These are phyloP conservation scores for Hesperia comma DNA, from an alignment of 2,888 invertebrate genomes.

Conservation along the genomic window DNA sequence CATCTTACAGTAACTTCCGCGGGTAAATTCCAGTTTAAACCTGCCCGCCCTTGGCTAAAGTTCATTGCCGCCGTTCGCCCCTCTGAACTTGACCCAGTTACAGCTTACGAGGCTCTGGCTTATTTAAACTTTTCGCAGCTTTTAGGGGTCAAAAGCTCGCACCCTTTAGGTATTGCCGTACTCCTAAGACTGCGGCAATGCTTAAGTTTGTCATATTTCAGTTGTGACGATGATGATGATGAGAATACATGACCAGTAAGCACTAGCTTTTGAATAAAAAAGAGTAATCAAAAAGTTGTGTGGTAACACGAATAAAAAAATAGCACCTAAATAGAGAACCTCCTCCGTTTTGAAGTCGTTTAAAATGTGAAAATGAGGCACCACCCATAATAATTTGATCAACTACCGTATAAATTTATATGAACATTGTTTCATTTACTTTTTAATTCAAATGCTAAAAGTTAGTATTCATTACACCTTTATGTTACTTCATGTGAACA, in stretches of 20 bases:
- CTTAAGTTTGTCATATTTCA: neutral
- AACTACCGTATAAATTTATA: no score
- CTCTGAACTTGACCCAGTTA: conserved; percentile 36
- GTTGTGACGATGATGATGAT: no score
- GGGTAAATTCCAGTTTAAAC: conserved; percentile 17
- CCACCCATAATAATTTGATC: no score
- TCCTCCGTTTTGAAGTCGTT: no score
- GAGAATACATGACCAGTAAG: no score
- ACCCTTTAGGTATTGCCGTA: neutral
- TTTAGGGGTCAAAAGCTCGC: conserved; percentile 1
- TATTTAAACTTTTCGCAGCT: conserved; percentile 23
- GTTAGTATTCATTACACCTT: neutral
- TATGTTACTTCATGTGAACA: neutral
- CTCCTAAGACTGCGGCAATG: neutral
- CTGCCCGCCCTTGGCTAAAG: conserved; percentile 27
- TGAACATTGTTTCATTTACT: no score
- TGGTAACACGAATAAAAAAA: no score
- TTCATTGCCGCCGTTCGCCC: conserved; percentile 36
- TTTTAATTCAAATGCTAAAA: no score
- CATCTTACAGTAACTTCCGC: neutral
- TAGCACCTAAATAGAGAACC: no score
- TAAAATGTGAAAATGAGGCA: no score
- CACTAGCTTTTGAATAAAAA: no score
- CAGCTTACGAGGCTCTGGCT: conserved; percentile 10
- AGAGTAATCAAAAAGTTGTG: no score